Evolutionary conservation across 2,888 invertebrate genomes (phyloP), one percentile per base, ranked within the genome.

Genomic region (Erannis defoliaria): DNA sequence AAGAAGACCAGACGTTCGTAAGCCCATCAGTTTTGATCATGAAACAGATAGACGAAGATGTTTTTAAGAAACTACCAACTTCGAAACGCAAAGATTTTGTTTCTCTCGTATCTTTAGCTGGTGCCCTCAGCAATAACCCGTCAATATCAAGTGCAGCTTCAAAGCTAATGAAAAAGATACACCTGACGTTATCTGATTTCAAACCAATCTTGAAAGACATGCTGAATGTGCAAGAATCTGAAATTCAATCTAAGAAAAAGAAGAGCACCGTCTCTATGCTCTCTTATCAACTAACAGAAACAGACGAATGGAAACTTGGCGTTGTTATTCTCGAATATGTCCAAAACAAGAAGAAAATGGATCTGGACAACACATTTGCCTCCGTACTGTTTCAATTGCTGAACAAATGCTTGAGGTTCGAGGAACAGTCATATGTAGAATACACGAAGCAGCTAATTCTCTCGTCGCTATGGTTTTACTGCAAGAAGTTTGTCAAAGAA

Each of bases 391-490:
- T 98, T 79, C 95, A 96, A 60, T 86, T 98, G 46, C 84, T 98
- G 12, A 95, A 96, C 76, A 95, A 95, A 86, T 97, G 97, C 70
- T 86, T 98, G 38, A 94, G 95, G 65, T 95, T 97, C 72, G 97
- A 98, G 75, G 96, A 97, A 68, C 97, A 97, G 75, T 94, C 95
- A 1, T 94, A 95, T 16, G 95, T 97, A 0, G 98, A 99, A 81
- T 99, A 99, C 80, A 95, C 96, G 0, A 98, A 98, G 82, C 98
- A 99, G 79, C 88, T 99, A 14, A 93, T 97, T 18, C 88, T 99
- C 0, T 96, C 97, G 0, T 95, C 95, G 0, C 93, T 98, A 29
- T 94, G 97, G 80, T 95, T 96, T 77, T 95, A 95, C 74, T 96
- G 95, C 71, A 93, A 94, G 73, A 94, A 94, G 74, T 89, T 95